A percentile compares a stretch with the other conserved stretches of the same genome.
Conservation (phyloP, 2,113 vertebrate genomes). For the Rostratula benghalensis region DNA sequence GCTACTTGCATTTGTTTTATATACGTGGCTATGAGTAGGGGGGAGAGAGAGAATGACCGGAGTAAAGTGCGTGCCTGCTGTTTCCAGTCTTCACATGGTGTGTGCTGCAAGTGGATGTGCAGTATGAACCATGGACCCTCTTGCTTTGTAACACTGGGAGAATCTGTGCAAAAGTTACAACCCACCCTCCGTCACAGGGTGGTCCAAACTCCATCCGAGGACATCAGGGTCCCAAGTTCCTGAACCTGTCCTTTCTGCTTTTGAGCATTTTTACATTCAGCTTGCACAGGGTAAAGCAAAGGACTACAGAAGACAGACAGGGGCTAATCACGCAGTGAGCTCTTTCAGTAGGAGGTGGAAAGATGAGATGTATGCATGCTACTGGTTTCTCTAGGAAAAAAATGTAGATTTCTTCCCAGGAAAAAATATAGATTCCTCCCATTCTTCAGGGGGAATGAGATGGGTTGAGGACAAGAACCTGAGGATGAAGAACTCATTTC, state of each 20-base stretch:
- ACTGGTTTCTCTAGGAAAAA: background rate
- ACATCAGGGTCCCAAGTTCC: background rate
- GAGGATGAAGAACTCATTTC: background rate
- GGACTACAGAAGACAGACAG: background rate
- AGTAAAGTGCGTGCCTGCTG: background rate
- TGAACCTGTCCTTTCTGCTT: background rate
- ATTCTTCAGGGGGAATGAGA: background rate
- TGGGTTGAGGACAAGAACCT: background rate
- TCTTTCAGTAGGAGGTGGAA: background rate
- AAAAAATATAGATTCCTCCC: background rate
- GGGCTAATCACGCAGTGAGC: background rate
- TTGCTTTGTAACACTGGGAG: background rate
- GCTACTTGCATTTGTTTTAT: background rate
- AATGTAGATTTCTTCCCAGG: background rate
- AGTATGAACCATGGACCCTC: rapidly evolving
- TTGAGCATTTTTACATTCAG: background rate
- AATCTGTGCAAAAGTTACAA: background rate
- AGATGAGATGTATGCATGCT: background rate
- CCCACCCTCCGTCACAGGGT: background rate
- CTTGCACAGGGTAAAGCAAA: background rate
- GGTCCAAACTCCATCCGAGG: background rate
- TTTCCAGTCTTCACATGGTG: rapidly evolving
- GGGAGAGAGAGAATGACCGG: background rate
- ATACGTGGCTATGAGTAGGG: rapidly evolving
- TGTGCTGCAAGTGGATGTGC: background rate